Evolutionary conservation across 37 sponge, comb jelly and placozoan species (phyloP).

Genomic region (Chondrilla cf. caribensis): DNA sequence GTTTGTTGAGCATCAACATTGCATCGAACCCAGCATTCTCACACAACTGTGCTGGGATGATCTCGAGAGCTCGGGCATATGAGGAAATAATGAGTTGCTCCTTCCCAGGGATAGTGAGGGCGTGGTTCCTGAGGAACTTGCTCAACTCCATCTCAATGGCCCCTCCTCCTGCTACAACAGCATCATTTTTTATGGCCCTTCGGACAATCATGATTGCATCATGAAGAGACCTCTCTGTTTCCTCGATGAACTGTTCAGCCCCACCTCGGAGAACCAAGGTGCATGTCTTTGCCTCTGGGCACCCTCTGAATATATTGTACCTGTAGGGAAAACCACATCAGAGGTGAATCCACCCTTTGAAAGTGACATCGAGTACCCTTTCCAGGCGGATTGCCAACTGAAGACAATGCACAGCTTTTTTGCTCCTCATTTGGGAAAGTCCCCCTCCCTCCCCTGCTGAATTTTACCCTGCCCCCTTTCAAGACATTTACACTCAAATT

Average conservation of each 20-base stretch:
- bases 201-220: conserved; percentile 99
- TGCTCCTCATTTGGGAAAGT: not conserved
- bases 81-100: conserved; percentile 96
- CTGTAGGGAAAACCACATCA: no score
- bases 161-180: conserved; percentile 98
- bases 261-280: conserved; percentile 96
- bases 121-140: conserved; percentile 82
- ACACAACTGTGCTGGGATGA: conserved; percentile 97
- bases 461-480: not conserved
- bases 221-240: conserved; percentile 98
- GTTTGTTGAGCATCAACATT: conserved; percentile 91
- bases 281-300: conserved; percentile 96
- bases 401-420: not conserved
- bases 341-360: not conserved
- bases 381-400: not conserved
- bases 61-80: conserved; percentile 91
- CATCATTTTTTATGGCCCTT: conserved; percentile 95
- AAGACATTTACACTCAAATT: no score
- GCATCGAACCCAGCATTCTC: conserved; percentile 99
- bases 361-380: not conserved
- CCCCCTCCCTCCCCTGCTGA: not conserved
- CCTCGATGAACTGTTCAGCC: conserved; percentile 99
- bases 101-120: conserved; percentile 92
- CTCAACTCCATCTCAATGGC: conserved; percentile 99
- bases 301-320: conserved; percentile 95